Evolutionary conservation across 2,888 invertebrate genomes (phyloP), one percentile per base, ranked within the genome.

Genomic region (Sinohyriopsis cumingii): DNA sequence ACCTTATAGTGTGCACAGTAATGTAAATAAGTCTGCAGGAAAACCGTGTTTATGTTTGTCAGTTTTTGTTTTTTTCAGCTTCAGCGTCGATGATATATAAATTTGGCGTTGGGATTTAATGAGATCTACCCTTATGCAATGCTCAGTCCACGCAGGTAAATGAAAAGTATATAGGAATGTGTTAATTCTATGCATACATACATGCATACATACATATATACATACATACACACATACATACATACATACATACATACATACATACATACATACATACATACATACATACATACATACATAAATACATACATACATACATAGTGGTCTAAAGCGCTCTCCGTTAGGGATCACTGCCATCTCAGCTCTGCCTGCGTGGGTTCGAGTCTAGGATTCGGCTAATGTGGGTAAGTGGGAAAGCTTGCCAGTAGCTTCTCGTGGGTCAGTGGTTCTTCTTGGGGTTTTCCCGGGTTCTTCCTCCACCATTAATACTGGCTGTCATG

Each of bases 131-230:
- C 7, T 5, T 33, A 33, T 33, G 33, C 33, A 33, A 33, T 65
- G 63, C 67, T 70, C 57, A 65, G 65, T 65, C 56, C 65, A 63
- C 65, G 66, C 62, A 62, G 59, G n/a, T 60, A 28, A 66, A 69
- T 59, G 56, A 67, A 59, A 70, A 59, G 6, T 33, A 33, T 3
- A 33, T 33, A 33, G 7, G 6, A 5, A 33, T 33, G 33, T 33
- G 33, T n/a, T n/a, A n/a, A n/a, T n/a, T n/a, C n/a, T n/a, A n/a
- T n/a, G n/a, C 33, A 33, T 5, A 33, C 33, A 33, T 5, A 33
- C 33, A 33, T 5, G 5, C 33, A 33, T 5, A 19, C 45, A 15
- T 33, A 22, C 25, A 62, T 5, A 18, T 5, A 62, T 3, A 33
- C 15, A 33, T 53, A 62, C 1, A 2, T 3, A 3, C 33, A 62